Conservation (phyloP, 2,797 vertebrate species). For the Nothura maculosa region DNA sequence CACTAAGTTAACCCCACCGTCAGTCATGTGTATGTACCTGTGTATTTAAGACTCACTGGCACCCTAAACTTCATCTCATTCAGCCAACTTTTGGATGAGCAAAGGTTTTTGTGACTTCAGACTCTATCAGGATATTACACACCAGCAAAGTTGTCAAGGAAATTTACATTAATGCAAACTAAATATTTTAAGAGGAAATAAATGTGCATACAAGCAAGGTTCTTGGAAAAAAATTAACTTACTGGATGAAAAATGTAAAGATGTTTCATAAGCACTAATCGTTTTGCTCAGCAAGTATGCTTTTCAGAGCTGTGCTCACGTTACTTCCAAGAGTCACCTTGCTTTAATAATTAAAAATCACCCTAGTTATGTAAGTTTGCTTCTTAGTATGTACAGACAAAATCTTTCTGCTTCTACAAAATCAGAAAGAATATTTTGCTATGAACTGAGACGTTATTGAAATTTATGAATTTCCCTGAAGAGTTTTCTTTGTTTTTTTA, state of each 20-base stretch:
- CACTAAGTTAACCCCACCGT: background rate
- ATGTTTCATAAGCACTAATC: background rate
- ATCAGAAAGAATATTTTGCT: background rate
- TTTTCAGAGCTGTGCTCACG: background rate
- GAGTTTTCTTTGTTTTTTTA: background rate
- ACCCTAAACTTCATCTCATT: constrained; percentile 14
- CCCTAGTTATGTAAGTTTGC: background rate
- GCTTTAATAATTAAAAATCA: background rate
- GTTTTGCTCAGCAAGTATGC: background rate
- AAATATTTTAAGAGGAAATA: constrained; percentile 44
- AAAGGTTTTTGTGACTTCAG: constrained; percentile 49
- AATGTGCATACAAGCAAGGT: constrained; percentile 42
- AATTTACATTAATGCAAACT: constrained; percentile 34
- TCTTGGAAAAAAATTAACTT: constrained; percentile 2
- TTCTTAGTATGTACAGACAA: background rate
- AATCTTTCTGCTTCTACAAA: background rate
- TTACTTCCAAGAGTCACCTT: background rate
- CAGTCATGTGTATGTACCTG: background rate
- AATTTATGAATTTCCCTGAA: background rate
- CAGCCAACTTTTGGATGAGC: constrained; percentile 21
- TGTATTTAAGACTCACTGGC: constrained; percentile 26
- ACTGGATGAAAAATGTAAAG: background rate
- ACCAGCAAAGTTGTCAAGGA: constrained; percentile 37
- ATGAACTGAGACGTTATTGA: background rate
- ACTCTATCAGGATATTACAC: constrained; percentile 22